phyloP scores from a whole-genome alignment of 2,797 vertebrate species.

The Sebastes goodei region DNA sequence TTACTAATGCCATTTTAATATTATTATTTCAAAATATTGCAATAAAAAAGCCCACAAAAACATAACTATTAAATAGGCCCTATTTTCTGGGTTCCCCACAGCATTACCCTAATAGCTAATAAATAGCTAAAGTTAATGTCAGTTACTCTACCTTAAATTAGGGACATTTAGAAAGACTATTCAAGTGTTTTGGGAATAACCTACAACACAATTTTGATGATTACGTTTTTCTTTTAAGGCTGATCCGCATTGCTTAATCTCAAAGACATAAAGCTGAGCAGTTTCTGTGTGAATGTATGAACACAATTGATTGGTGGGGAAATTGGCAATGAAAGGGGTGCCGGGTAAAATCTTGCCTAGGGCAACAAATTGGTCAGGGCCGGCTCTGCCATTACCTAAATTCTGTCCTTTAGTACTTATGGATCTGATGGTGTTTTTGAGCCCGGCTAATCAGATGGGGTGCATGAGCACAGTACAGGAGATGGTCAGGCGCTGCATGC shows the following conservation, averaged over 20 bases:
- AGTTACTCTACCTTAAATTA: too few relatives aligned
- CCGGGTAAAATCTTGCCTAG: neutral
- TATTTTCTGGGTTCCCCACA: too few relatives aligned
- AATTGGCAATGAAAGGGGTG: neutral
- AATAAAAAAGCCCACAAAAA: too few relatives aligned
- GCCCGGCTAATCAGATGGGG: neutral
- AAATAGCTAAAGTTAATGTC: too few relatives aligned
- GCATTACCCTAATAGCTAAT: too few relatives aligned
- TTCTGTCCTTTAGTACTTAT: neutral
- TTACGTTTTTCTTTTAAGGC: too few relatives aligned
- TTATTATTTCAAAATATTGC: too few relatives aligned
- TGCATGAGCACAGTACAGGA: neutral
- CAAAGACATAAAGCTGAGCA: neutral
- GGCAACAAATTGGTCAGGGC: neutral
- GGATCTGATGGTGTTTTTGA: neutral
- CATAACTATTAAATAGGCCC: too few relatives aligned
- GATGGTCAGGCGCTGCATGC: neutral
- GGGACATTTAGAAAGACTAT: neutral
- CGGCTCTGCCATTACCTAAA: neutral
- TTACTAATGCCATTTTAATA: too few relatives aligned
- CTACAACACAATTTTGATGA: neutral
- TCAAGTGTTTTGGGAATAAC: neutral
- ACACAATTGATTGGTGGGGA: neutral
- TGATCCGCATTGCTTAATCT: too few relatives aligned
- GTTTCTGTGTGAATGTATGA: neutral